Evolutionary conservation across 2,797 vertebrate species (phyloP).

Genomic region (Sebastes minor): DNA sequence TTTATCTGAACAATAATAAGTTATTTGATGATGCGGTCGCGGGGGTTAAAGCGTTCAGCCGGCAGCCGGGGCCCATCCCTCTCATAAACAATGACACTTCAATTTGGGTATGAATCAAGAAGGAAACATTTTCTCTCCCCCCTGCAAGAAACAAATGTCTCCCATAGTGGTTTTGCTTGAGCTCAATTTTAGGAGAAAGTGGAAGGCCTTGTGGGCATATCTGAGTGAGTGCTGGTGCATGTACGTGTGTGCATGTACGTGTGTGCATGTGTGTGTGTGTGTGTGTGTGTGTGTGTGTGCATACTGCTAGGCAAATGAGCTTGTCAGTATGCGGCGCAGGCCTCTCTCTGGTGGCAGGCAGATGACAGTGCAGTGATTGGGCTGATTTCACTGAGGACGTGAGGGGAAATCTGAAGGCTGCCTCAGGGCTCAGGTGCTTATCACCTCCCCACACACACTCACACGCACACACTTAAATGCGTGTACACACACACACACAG

Average conservation of each 20-base stretch:
- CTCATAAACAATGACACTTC: constrained; percentile 60
- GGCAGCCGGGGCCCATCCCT: constrained; percentile 28
- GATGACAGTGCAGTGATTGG: constrained; percentile 80
- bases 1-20: constrained; percentile 54
- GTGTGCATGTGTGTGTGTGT: background rate
- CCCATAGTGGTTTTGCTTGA: constrained; percentile 51
- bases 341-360: constrained; percentile 76
- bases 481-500: background rate
- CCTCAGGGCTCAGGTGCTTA: constrained; percentile 79
- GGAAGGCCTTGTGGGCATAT: constrained; percentile 48
- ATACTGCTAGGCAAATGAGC: constrained; percentile 67
- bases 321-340: constrained; percentile 76
- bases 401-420: constrained; percentile 78
- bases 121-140: constrained; percentile 55
- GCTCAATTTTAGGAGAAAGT: constrained; percentile 59
- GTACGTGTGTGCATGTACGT: background rate
- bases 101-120: constrained; percentile 53
- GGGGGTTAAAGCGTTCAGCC: constrained; percentile 48
- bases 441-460: constrained; percentile 64
- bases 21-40: constrained; percentile 46
- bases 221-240: constrained; percentile 6
- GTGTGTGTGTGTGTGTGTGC: background rate
- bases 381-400: constrained; percentile 77
- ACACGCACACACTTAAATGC: background rate
- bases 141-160: constrained; percentile 40